phyloP scores from a whole-genome alignment of 2,888 invertebrate genomes.

The Melanotus villosus region DNA sequence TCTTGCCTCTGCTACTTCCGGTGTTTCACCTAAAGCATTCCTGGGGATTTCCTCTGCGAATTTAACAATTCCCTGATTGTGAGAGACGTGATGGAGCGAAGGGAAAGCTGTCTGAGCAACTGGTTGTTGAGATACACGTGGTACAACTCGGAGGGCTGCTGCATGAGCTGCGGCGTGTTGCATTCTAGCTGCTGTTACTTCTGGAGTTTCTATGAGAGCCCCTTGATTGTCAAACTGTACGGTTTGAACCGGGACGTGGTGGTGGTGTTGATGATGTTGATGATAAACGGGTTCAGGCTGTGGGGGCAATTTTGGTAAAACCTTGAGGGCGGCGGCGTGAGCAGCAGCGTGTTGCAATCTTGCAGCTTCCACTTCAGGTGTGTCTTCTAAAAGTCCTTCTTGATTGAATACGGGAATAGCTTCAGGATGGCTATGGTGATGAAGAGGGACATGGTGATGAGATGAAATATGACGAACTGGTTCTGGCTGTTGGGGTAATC shows the following conservation, averaged over 20 bases:
- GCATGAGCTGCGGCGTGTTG: constrained; percentile 38
- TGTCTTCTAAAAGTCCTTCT: constrained; percentile 18
- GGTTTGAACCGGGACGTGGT: no score
- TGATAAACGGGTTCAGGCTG: background rate
- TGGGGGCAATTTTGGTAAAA: constrained; percentile 14
- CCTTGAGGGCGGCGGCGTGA: constrained; percentile 18
- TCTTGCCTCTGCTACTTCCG: constrained; percentile 57
- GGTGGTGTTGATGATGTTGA: no score
- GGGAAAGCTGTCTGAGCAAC: background rate
- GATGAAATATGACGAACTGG: background rate
- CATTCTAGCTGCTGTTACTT: constrained; percentile 37
- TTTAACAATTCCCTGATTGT: constrained; percentile 19
- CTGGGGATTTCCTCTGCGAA: constrained; percentile 54
- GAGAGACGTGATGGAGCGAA: constrained; percentile 1
- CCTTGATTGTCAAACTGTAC: constrained; percentile 4
- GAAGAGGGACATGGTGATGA: background rate
- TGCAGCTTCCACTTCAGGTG: constrained; percentile 41
- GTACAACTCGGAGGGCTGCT: constrained; percentile 14
- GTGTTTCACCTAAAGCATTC: constrained; percentile 55
- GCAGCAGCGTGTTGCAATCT: constrained; percentile 38
- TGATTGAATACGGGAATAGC: background rate
- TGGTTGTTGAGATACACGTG: background rate
- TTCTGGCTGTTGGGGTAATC: background rate
- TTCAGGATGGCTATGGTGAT: background rate
- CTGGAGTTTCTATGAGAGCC: constrained; percentile 36